phyloP scores from a whole-genome alignment of 2,888 invertebrate genomes.

The Eretmocerus hayati region DNA sequence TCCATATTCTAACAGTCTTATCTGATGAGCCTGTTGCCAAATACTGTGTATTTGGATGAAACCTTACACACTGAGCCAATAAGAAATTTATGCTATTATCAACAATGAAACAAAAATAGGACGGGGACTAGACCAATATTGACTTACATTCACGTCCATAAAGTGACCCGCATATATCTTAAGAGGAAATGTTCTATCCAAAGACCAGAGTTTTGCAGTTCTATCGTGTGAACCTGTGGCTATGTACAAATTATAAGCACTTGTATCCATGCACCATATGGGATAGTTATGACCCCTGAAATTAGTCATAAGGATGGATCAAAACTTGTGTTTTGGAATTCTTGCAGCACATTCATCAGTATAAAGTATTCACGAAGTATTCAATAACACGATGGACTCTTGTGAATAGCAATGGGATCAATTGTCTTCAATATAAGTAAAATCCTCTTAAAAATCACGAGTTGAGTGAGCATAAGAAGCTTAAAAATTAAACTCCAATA shows the following conservation, averaged over 20 bases:
- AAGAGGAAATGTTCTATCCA: constrained; percentile 74
- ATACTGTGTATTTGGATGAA: constrained; percentile 89
- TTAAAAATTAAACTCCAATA: too few species aligned
- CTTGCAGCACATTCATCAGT: too few species aligned
- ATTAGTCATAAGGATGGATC: too few species aligned
- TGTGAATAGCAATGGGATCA: too few species aligned
- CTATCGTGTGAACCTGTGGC: constrained; percentile 76
- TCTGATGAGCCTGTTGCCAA: constrained; percentile 88
- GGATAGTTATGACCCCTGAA: constrained; percentile 79
- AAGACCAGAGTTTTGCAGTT: constrained; percentile 74
- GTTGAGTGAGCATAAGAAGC: too few species aligned
- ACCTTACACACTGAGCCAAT: constrained; percentile 64
- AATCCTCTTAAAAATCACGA: too few species aligned
- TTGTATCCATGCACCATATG: constrained; percentile 80
- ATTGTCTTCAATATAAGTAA: too few species aligned
- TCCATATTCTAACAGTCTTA: constrained; percentile 82
- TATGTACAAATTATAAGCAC: constrained; percentile 58
- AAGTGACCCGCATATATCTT: constrained; percentile 84
- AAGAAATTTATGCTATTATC: background rate
- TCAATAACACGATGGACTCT: too few species aligned
- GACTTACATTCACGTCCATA: constrained; percentile 71
- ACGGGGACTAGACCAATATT: background rate
- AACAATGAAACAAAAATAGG: background rate
- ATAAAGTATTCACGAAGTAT: too few species aligned
- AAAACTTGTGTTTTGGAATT: too few species aligned